A percentile compares a stretch with the other conserved stretches of the same genome.
Evolutionary conservation across 2,113 vertebrate genomes (phyloP).

Genomic region (Choloepus hoffmanni): DNA sequence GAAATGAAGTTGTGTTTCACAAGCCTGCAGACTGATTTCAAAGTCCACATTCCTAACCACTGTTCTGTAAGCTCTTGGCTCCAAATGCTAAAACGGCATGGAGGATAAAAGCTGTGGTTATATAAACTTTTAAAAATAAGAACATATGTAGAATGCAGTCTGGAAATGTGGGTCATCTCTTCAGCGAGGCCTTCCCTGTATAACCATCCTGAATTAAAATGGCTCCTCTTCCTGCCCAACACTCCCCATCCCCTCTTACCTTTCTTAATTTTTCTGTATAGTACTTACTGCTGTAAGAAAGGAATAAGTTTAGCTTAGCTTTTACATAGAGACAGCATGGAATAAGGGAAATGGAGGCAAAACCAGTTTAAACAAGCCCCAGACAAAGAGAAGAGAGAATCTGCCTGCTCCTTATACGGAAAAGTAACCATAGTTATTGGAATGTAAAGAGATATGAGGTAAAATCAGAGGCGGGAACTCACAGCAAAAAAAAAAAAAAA

Average conservation of each 20-base stretch:
- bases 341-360: too few relatives aligned
- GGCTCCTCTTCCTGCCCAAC: background rate
- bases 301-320: too few relatives aligned
- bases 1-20: background rate
- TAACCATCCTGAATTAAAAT: background rate
- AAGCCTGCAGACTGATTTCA: background rate
- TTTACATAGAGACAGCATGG: too few relatives aligned
- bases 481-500: too few relatives aligned
- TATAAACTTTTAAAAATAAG: background rate
- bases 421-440: too few relatives aligned
- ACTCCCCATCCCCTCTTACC: background rate
- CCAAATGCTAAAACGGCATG: background rate
- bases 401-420: too few relatives aligned
- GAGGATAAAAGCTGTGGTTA: background rate
- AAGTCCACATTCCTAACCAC: background rate
- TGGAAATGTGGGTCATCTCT: background rate
- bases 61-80: background rate
- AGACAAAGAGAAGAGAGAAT: too few relatives aligned
- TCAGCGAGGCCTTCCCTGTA: background rate
- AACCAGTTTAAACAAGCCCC: too few relatives aligned
- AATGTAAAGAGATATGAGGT: too few relatives aligned
- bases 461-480: too few relatives aligned
- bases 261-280: background rate
- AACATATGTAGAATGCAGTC: background rate
- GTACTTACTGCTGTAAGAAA: background rate